Conservation (phyloP, 2,797 vertebrate species). For the Hydrophis major region DNA sequence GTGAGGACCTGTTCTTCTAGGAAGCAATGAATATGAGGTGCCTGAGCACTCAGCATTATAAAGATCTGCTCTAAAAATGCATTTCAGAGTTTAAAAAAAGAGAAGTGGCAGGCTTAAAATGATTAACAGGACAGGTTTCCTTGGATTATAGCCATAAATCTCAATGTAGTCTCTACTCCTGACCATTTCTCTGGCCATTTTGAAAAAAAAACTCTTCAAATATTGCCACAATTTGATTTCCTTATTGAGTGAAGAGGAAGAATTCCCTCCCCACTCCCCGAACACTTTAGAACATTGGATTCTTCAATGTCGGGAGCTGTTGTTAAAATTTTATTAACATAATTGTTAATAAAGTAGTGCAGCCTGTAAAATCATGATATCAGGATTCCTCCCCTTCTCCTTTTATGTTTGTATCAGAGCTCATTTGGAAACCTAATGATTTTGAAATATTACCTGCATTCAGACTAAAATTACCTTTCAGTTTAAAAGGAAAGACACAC, state of each 20-base stretch:
- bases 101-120: neutral
- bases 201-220: neutral
- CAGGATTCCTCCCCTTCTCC: neutral
- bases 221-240: neutral
- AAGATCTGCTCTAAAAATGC: neutral
- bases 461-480: constrained; percentile 33
- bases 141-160: neutral
- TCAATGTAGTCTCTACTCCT: neutral
- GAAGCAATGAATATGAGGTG: neutral
- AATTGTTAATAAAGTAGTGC: constrained; percentile 14
- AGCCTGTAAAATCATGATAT: neutral
- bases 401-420: constrained; percentile 11
- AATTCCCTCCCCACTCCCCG: neutral
- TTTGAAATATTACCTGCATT: constrained; percentile 34
- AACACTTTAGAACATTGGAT: neutral
- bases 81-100: neutral
- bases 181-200: neutral
- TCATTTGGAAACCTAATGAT: neutral
- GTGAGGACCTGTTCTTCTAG: neutral
- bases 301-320: neutral
- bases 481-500: constrained; percentile 34
- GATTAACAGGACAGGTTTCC: neutral
- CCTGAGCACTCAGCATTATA: neutral
- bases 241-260: neutral
- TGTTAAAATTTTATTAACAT: neutral